Evolutionary conservation across 1,140 invertebrate genomes (phyloP).

Genomic region (Grapholita molesta): DNA sequence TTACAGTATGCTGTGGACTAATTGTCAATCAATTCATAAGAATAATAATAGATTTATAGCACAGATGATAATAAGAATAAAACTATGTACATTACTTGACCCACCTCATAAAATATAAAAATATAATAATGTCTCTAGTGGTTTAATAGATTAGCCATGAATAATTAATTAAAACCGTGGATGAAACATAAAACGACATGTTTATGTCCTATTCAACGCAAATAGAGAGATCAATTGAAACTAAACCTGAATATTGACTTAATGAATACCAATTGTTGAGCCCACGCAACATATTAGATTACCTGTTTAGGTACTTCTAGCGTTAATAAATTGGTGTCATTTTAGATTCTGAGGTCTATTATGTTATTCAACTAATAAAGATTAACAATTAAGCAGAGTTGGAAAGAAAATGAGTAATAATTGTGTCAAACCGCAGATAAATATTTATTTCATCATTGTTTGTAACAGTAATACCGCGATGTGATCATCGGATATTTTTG

Average conservation of each 20-base stretch:
- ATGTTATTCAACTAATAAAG: background rate
- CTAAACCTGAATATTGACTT: constrained; percentile 6
- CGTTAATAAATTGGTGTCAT: background rate
- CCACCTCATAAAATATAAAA: too few relatives aligned
- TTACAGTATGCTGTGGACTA: background rate
- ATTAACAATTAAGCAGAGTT: background rate
- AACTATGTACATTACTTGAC: too few relatives aligned
- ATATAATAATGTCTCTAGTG: too few relatives aligned
- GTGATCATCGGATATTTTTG: background rate
- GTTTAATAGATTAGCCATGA: too few relatives aligned
- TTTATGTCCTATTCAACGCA: constrained; percentile 14
- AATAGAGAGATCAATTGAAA: constrained; percentile 12
- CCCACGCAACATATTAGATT: background rate
- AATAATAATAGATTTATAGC: too few relatives aligned
- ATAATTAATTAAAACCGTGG: background rate
- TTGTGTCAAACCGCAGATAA: background rate
- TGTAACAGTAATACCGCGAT: background rate
- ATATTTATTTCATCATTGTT: constrained; percentile 1
- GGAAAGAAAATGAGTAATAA: background rate
- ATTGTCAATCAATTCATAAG: too few relatives aligned
- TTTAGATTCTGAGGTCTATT: background rate
- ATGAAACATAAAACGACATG: constrained; percentile 1
- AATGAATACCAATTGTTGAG: constrained; percentile 4
- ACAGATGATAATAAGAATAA: too few relatives aligned
- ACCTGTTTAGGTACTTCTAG: background rate